Evolutionary conservation across 2,113 vertebrate genomes (phyloP).

Genomic region (Ranitomeya imitator): DNA sequence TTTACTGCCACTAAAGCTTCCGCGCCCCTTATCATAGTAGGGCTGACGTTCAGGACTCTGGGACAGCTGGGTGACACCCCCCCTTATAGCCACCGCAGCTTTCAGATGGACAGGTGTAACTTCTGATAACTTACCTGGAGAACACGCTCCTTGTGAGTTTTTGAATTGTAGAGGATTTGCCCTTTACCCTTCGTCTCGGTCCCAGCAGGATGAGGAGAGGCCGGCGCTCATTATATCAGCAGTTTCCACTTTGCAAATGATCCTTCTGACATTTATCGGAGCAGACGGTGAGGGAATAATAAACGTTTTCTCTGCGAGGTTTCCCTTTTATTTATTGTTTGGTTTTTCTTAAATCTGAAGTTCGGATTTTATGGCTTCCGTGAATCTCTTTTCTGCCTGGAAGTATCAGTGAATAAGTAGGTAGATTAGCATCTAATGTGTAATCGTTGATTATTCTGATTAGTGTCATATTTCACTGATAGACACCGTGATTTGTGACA

Average conservation of each 20-base stretch:
- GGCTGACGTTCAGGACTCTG: not conserved
- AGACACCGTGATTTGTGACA: constrained; percentile 6
- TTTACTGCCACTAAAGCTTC: no score
- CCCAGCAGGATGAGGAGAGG: not conserved
- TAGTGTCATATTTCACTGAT: constrained; percentile 69
- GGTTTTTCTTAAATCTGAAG: not conserved
- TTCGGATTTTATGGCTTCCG: constrained; percentile 48
- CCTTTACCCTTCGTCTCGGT: not conserved
- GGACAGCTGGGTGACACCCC: not conserved
- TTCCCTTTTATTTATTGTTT: constrained; percentile 17
- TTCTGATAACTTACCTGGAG: not conserved
- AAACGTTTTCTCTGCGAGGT: not conserved
- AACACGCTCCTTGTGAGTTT: not conserved
- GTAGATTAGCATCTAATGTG: constrained; percentile 64
- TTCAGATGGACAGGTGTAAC: not conserved
- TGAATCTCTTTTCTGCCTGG: constrained; percentile 66
- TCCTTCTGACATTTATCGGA: not conserved
- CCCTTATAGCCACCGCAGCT: not conserved
- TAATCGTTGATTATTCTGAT: constrained; percentile 69
- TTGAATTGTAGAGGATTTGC: not conserved
- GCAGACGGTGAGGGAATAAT: not conserved
- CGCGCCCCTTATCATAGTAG: no score
- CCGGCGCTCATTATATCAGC: not conserved
- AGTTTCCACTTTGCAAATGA: not conserved
- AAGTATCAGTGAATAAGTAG: constrained; percentile 67